These are phyloP conservation scores for Barbus barbus DNA, from an alignment of 2,113 vertebrate species.

Conservation along the genomic window DNA sequence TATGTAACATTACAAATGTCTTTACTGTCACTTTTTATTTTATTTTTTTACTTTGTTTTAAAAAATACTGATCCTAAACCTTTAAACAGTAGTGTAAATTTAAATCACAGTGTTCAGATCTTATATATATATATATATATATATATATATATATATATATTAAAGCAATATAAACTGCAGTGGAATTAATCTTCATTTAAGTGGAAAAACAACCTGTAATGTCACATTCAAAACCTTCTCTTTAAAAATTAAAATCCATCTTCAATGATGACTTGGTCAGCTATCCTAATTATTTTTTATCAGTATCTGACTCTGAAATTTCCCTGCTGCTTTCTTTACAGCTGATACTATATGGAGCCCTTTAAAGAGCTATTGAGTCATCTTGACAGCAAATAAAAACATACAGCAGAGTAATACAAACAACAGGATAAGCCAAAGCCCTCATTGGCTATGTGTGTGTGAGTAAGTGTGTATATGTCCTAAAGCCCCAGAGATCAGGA, in stretches of 20 bases:
- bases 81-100: too few species aligned
- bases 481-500: constrained; percentile 68
- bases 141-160: too few species aligned
- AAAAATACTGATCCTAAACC: too few species aligned
- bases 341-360: not conserved
- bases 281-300: not conserved
- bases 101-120: too few species aligned
- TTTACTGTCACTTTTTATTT: too few species aligned
- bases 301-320: not conserved
- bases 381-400: constrained; percentile 7
- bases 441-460: constrained; percentile 36
- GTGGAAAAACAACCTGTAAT: not conserved
- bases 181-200: not conserved
- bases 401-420: not conserved
- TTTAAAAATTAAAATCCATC: not conserved
- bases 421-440: constrained; percentile 13
- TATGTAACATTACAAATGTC: not conserved
- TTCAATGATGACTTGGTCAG: not conserved
- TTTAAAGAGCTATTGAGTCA: constrained; percentile 15
- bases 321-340: not conserved
- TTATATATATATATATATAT: too few species aligned
- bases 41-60: too few species aligned
- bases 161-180: too few species aligned
- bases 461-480: constrained; percentile 61
- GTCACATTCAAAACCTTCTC: not conserved